Evolutionary conservation across 23 tunicate species (phyloP).

Genomic region (Ciona savignyi): DNA sequence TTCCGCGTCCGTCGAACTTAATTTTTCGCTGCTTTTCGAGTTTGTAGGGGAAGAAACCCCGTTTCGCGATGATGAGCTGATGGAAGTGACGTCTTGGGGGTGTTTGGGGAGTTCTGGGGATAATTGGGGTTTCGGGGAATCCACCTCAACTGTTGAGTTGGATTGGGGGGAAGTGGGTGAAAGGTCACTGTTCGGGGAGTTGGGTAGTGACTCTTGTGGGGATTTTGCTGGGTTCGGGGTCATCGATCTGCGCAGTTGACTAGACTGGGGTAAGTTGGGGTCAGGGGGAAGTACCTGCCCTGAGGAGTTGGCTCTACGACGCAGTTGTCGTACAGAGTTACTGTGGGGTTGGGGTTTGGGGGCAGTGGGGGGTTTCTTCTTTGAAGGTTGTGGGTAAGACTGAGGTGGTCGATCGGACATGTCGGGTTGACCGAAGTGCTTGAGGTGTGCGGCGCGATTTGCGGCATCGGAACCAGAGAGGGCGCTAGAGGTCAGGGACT

Average conservation of each 20-base stretch:
- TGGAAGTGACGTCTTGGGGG: not conserved
- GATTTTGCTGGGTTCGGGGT: constrained; percentile 50
- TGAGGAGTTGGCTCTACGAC: constrained; percentile 40
- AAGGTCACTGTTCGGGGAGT: not conserved
- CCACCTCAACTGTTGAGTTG: too few relatives aligned
- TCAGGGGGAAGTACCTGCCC: constrained; percentile 31
- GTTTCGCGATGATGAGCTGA: too few relatives aligned
- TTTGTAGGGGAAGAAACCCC: not conserved
- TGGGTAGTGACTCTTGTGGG: constrained; percentile 1
- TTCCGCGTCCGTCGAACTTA: not conserved
- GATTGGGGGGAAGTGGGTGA: too few relatives aligned
- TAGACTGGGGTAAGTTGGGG: not conserved
- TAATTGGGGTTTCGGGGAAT: too few relatives aligned
- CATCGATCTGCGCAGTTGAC: constrained; percentile 17
- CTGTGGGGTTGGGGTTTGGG: constrained; percentile 4
- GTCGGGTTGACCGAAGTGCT: not conserved
- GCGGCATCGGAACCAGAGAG: constrained; percentile 11
- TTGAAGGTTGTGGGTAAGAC: not conserved
- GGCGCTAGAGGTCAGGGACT: constrained; percentile 38
- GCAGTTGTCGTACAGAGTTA: not conserved
- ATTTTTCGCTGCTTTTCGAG: not conserved
- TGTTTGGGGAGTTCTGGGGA: too few relatives aligned
- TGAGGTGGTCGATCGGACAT: not conserved
- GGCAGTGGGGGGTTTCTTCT: not conserved
- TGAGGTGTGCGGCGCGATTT: not conserved